Evolutionary conservation across 2,888 invertebrate genomes (phyloP), one percentile per base, ranked within the genome.

Genomic region (Cantharis flavilabris): DNA sequence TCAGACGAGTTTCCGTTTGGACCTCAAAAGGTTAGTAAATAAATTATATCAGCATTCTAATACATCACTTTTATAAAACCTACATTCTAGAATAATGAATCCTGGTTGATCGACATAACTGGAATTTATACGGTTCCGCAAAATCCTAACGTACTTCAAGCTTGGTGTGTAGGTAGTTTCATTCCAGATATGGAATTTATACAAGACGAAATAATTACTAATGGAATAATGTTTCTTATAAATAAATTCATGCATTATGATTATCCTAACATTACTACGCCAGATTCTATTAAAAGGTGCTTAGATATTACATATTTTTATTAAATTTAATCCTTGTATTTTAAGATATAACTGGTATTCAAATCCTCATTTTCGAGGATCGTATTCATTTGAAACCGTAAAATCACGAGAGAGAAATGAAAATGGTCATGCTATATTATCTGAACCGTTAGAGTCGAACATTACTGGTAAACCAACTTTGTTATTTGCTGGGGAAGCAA

Each of bases 91-190:
- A 83, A 85, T 49, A 81, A 81, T 13, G 84, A 86, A 63, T 88
- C 88, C 30, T 95, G 95, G 94, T 86, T 93, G 70, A 90, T 90
- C 82, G 91, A 91, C 81, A 89, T 95, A 9, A 92, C 92, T 83
- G 92, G 92, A 75, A 94, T 95, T 86, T 92, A 92, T 83, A 89
- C 91, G 7, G 91, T 93, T 5, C 91, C 91, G 81, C 90, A 91
- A 82, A 91, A 93, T 83, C 91, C 92, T 0, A 89, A 89, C 28
- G 88, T 93, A 11, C 86, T 95, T 26, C 90, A 92, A 74, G 94
- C 91, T 0, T 95, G 95, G 94, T 89, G 94, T 14, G 90, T 91
- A 70, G 94, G 94, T 1, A 88, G 90, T 67, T 90, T 91, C 82
- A 92, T 93, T 0, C 88, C 89, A 77, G 86, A 90, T 71, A 91